Conservation (phyloP, 2,113 vertebrate genomes). For the Rynchops niger region DNA sequence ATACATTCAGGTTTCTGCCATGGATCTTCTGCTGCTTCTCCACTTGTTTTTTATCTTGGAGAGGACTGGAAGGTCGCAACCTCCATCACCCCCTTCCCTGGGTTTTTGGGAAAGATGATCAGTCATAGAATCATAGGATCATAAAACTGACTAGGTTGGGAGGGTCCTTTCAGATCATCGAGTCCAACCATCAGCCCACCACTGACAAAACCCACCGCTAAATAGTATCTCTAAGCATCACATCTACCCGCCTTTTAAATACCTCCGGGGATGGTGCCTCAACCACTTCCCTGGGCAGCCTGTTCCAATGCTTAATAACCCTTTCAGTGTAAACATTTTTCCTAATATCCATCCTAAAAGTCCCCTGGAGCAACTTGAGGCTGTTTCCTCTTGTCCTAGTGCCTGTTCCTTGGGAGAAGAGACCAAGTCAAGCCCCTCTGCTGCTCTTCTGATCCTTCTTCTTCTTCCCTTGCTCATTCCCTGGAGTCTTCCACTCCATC, state of each 20-base stretch:
- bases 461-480: background rate
- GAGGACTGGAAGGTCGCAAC: background rate
- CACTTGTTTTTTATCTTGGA: background rate
- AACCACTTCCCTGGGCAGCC: background rate
- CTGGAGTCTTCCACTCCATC: background rate
- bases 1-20: fast-evolving
- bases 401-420: background rate
- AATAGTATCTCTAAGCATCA: too few relatives aligned
- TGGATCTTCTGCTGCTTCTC: background rate
- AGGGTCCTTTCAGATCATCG: background rate
- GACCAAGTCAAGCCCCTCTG: background rate
- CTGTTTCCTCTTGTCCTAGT: background rate
- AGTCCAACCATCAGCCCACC: background rate
- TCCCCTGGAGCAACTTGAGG: background rate
- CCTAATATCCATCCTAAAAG: background rate
- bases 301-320: background rate
- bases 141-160: background rate
- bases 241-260: background rate
- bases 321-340: background rate
- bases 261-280: background rate
- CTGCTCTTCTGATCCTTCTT: background rate
- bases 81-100: background rate
- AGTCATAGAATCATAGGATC: background rate
- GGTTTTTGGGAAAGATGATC: background rate
- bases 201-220: background rate